Conservation (phyloP, 1,140 invertebrate species). For the Palaemon carinicauda region DNA sequence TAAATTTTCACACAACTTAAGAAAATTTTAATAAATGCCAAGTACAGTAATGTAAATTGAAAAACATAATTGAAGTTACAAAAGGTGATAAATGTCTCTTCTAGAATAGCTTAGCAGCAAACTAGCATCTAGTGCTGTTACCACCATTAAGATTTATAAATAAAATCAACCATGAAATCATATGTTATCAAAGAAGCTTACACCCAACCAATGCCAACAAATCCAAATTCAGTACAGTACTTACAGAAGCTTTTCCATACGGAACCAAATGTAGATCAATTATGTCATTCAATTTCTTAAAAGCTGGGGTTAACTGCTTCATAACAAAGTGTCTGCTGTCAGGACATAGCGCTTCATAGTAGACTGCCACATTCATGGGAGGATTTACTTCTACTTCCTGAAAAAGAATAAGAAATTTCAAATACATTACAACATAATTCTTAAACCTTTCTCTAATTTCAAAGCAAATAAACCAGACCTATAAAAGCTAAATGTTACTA, state of each 20-base stretch:
- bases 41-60: no score
- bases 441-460: no score
- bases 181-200: background rate
- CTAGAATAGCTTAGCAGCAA: no score
- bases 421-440: background rate
- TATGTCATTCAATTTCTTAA: conserved; percentile 61
- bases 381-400: conserved; percentile 31
- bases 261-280: conserved; percentile 62
- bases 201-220: background rate
- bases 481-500: no score
- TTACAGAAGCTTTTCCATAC: conserved; percentile 66
- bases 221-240: background rate
- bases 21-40: no score
- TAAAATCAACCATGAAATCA: background rate
- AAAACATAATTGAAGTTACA: no score
- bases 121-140: no score
- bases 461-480: no score
- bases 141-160: background rate
- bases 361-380: conserved; percentile 58
- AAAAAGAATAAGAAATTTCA: background rate
- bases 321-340: conserved; percentile 64
- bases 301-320: conserved; percentile 62
- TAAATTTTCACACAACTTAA: no score
- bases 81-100: no score
- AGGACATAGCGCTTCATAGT: conserved; percentile 65